Evolutionary conservation across 2,888 invertebrate genomes (phyloP).

Genomic region (Melanostoma mellinum): DNA sequence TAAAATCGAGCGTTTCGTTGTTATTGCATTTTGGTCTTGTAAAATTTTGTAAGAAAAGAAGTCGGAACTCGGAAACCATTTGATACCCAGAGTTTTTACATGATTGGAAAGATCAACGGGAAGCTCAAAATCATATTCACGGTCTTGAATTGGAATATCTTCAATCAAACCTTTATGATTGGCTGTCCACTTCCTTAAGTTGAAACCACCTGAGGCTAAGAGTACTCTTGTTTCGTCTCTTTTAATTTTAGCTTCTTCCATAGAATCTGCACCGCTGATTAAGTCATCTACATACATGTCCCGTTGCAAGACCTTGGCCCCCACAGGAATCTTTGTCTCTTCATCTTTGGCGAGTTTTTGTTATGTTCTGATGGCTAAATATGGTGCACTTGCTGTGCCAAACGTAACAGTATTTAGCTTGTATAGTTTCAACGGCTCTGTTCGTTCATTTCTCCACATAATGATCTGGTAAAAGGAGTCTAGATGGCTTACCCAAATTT

Average conservation of each 20-base stretch:
- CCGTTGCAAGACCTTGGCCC: slow-evolving; percentile 19
- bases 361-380: slow-evolving; percentile 12
- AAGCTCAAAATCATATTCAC: background rate
- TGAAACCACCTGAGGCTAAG: slow-evolving; percentile 21
- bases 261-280: slow-evolving; percentile 28
- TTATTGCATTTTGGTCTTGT: background rate
- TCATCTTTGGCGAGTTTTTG: background rate
- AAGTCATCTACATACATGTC: slow-evolving; percentile 58
- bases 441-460: background rate
- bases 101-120: background rate
- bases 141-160: slow-evolving; percentile 15
- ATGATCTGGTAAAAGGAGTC: background rate
- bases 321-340: slow-evolving; percentile 45
- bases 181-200: slow-evolving; percentile 29
- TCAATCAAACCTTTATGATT: background rate
- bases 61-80: slow-evolving; percentile 7
- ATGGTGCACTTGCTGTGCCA: background rate
- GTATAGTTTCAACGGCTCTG: background rate
- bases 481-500: no score
- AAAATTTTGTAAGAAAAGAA: slow-evolving; percentile 13
- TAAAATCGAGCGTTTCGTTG: slow-evolving; percentile 7
- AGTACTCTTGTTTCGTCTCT: slow-evolving; percentile 10
- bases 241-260: slow-evolving; percentile 11
- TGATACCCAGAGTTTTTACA: slow-evolving; percentile 1
- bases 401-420: slow-evolving; percentile 23